These are phyloP conservation scores for Prionace glauca DNA, from an alignment of 2,797 vertebrate genomes.

Conservation along the genomic window DNA sequence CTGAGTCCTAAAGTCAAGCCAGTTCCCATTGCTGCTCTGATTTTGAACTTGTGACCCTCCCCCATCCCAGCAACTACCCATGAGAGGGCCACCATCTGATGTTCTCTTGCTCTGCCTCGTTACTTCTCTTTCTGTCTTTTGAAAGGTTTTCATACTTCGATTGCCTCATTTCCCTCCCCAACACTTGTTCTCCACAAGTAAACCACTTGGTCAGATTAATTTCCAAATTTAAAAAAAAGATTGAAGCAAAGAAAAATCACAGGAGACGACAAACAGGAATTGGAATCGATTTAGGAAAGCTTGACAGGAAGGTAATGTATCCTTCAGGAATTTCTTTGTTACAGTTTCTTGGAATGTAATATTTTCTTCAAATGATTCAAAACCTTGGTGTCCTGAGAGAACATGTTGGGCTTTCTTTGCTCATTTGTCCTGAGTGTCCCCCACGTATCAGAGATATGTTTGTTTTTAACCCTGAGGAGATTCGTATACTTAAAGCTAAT, in stretches of 20 bases:
- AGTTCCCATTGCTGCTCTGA: neutral
- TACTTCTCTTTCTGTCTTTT: neutral
- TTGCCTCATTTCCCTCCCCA: neutral
- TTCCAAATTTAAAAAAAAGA: neutral
- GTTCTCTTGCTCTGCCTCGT: neutral
- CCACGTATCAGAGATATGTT: neutral
- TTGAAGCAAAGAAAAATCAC: neutral
- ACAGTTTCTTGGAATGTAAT: neutral
- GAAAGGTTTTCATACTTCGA: neutral
- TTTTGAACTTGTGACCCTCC: neutral
- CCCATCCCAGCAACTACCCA: too few species aligned
- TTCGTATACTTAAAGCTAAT: neutral
- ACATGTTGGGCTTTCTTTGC: neutral
- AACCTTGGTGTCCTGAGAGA: neutral
- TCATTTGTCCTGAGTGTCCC: neutral
- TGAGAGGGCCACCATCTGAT: neutral
- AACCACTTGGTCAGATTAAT: neutral
- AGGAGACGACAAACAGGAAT: neutral
- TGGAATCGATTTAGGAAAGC: neutral
- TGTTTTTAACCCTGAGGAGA: neutral
- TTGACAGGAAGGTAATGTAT: neutral
- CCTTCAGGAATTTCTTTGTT: neutral
- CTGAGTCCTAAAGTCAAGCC: neutral
- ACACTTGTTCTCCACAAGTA: neutral
- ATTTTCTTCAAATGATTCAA: neutral